A percentile compares a stretch with the other conserved stretches of the same genome.
These are phyloP conservation scores for Percina caprodes DNA, from an alignment of 2,113 vertebrate genomes.

Conservation along the genomic window DNA sequence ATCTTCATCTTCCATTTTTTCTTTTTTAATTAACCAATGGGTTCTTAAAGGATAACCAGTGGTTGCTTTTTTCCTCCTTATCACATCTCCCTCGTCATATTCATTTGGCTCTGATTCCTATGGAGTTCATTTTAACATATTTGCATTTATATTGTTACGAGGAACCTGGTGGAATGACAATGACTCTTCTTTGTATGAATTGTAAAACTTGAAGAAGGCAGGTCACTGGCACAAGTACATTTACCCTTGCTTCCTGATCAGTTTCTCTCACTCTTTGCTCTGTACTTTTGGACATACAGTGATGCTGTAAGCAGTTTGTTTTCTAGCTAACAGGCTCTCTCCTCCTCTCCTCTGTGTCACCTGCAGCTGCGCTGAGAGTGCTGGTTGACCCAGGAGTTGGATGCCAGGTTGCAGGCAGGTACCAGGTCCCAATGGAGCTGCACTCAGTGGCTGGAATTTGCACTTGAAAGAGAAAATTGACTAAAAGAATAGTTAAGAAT, in stretches of 20 bases:
- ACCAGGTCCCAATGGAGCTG: slow-evolving; percentile 59
- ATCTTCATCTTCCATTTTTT: slow-evolving; percentile 39
- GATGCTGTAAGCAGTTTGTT: slow-evolving; percentile 38
- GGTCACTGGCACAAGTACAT: slow-evolving; percentile 12
- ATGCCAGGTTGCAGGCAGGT: slow-evolving; percentile 72
- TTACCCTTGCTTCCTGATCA: slow-evolving; percentile 21
- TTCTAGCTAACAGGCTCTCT: slow-evolving; percentile 64
- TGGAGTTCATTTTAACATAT: slow-evolving; percentile 69
- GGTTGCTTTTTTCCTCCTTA: slow-evolving; percentile 43
- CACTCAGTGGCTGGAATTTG: slow-evolving; percentile 35
- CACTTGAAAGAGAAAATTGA: slow-evolving; percentile 16
- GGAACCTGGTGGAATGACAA: slow-evolving; percentile 69
- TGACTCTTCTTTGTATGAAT: slow-evolving; percentile 50
- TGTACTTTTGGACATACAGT: slow-evolving; percentile 18
- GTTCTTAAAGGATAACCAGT: slow-evolving; percentile 47
- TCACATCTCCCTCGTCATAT: slow-evolving; percentile 53
- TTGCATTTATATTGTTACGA: slow-evolving; percentile 81
- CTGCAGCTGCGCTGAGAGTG: slow-evolving; percentile 65
- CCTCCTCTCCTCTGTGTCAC: slow-evolving; percentile 63
- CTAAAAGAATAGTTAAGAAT: slow-evolving; percentile 50
- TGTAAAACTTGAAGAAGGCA: slow-evolving; percentile 32
- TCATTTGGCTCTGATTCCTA: slow-evolving; percentile 53
- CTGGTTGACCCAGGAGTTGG: slow-evolving; percentile 66
- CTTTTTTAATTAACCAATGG: slow-evolving; percentile 8
- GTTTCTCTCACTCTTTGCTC: slow-evolving; percentile 26